Evolutionary conservation across 2,113 vertebrate genomes (phyloP).

Genomic region (Cheirogaleus medius): DNA sequence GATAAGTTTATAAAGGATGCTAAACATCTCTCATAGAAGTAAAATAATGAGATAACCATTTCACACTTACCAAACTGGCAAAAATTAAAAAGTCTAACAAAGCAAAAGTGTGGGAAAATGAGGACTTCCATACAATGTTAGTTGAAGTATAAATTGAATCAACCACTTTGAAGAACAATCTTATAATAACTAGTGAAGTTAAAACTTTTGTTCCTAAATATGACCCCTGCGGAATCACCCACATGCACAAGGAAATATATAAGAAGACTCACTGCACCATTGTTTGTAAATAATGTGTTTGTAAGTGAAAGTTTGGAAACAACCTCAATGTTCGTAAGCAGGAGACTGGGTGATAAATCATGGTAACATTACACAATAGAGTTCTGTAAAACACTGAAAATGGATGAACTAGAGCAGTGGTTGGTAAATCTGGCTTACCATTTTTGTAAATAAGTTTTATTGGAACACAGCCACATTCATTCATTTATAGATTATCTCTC

Average conservation of each 20-base stretch:
- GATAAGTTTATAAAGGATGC: background rate
- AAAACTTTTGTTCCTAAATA: constrained; percentile 1
- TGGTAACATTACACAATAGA: background rate
- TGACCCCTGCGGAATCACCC: background rate
- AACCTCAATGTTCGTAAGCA: background rate
- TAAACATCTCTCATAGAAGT: background rate
- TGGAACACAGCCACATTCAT: background rate
- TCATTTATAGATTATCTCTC: background rate
- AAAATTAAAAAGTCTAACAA: background rate
- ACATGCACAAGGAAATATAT: background rate
- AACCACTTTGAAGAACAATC: background rate
- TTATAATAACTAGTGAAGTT: background rate
- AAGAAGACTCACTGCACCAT: background rate
- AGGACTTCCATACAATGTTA: background rate
- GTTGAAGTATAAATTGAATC: background rate
- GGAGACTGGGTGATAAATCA: background rate
- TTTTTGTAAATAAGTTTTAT: background rate
- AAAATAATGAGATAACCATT: background rate
- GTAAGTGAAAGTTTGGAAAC: background rate
- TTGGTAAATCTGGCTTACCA: background rate
- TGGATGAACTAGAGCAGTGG: background rate
- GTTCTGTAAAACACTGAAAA: background rate
- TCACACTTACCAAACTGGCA: background rate
- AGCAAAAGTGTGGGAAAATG: background rate
- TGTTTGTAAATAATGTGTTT: background rate